Evolutionary conservation across 2,888 invertebrate species (phyloP), one percentile per base, ranked within the genome.

Genomic region (Ceriagrion tenellum): DNA sequence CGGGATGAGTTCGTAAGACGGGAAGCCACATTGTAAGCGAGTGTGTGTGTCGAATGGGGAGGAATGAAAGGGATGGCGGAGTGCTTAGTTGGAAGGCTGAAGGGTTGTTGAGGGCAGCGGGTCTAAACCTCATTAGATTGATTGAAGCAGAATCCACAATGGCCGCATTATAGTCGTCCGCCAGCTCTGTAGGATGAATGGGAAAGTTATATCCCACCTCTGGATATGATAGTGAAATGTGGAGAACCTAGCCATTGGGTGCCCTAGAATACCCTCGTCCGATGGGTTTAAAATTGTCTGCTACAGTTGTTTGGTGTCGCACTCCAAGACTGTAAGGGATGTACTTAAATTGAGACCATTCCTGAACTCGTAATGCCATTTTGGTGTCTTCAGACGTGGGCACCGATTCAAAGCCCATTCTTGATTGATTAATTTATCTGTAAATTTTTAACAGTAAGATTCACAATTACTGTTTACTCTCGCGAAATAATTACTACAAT

Each of bases 41-140:
- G 59, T 47, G 47, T 47, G 47, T 47, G 59, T 59, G 3, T 16
- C 35, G 35, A 35, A 18, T 35, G 81, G 30, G 81, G 81, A 81
- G 13, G n/a, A 81, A 35, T 81, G 81, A 81, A 81, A 35, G 35
- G 81, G 81, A 81, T 0, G 81, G 35, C 3, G 16, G 12, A 8
- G 26, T 35, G 30, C 30, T 13, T 0, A n/a, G 30, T 35, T 81
- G 4, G 59, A 59, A 20, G 13, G 30, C 0, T 35, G 81, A 81
- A 81, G 81, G 81, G 30, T 47, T 81, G 81, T 81, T 35, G 81
- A 81, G 81, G 35, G 35, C 81, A 35, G 30, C 13, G 81, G 2
- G 81, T 81, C 81, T 81, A 81, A 81, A 81, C 35, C 35, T 81
- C 81, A 81, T 81, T 81, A 81, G 35, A 81, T 30, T 35, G 35